A percentile compares a stretch with the other conserved stretches of the same genome.
These are phyloP conservation scores for Lucilia cuprina DNA, from an alignment of 1,140 invertebrate genomes.

Conservation along the genomic window DNA sequence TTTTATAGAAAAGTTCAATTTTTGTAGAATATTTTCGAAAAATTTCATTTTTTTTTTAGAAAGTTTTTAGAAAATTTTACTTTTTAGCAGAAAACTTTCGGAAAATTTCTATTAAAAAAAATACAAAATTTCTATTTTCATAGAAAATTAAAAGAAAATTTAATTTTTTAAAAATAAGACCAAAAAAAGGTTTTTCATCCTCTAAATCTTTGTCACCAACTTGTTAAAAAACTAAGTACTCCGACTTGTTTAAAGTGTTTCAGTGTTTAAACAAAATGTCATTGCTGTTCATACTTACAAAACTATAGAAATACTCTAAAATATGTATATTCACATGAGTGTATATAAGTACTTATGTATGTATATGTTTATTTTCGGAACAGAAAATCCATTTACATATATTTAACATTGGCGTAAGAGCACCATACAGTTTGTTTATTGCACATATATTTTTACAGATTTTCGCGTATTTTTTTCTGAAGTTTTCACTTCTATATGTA, in stretches of 20 bases:
- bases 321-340: not conserved
- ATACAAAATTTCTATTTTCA: too few relatives aligned
- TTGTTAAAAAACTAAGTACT: not conserved
- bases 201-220: not conserved
- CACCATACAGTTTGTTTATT: not conserved
- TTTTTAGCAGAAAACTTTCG: too few relatives aligned
- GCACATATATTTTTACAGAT: slow-evolving; percentile 10
- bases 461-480: not conserved
- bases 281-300: not conserved
- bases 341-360: not conserved
- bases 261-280: not conserved
- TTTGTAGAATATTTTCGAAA: too few relatives aligned
- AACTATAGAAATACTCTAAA: not conserved
- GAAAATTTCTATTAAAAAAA: too few relatives aligned
- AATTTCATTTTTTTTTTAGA: too few relatives aligned
- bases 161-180: too few relatives aligned
- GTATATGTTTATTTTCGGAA: not conserved
- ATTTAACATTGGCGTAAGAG: not conserved
- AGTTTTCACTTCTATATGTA: not conserved
- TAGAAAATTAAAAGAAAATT: too few relatives aligned
- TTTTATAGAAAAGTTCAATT: too few relatives aligned
- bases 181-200: too few relatives aligned
- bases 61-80: too few relatives aligned
- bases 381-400: slow-evolving; percentile 4
- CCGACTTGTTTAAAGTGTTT: not conserved